Evolutionary conservation across 1,140 invertebrate genomes (phyloP), one percentile per base, ranked within the genome.

Genomic region (Polypedilum pembai): DNA sequence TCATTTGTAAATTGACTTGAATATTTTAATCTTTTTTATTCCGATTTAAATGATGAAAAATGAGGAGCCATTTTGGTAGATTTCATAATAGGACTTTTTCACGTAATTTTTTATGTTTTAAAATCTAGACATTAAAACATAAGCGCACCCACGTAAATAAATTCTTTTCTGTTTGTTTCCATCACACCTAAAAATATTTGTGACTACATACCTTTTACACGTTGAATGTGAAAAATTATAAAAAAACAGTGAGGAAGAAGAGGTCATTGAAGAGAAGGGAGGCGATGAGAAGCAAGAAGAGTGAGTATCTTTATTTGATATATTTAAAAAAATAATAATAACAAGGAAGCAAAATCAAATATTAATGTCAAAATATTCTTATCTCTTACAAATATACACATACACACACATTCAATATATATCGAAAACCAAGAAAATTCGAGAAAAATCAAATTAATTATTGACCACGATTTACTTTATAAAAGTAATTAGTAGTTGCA

Each of bases 81-180:
- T 56, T n/a, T 56, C 3, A 56, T 45, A 56, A 56, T n/a, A 56
- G 4, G 45, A 56, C 4, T 15, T 4, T 15, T 56, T n/a, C 45
- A 56, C 4, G 10, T n/a, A n/a, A 56, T 15, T 56, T 56, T 56
- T 56, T 56, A 56, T 56, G 45, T 56, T 56, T 56, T 56, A 56
- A 56, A 56, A 56, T 56, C n/a, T 56, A 56, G 45, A 56, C 45
- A 56, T 56, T 56, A 56, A 56, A 56, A 56, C 45, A 56, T 56
- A 56, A n/a, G n/a, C 4, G 4, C 45, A 12, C 45, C 0, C 12
- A 56, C n/a, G n/a, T 56, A 56, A 56, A 56, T n/a, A 56, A 12
- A 56, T 56, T n/a, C 45, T 56, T 56, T 56, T 56, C 45, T 56
- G 45, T 56, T 56, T n/a, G 45, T 56, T 56, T 56, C 45, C 24